Evolutionary conservation across 1,140 invertebrate species (phyloP).

Genomic region (Ips nitidus): DNA sequence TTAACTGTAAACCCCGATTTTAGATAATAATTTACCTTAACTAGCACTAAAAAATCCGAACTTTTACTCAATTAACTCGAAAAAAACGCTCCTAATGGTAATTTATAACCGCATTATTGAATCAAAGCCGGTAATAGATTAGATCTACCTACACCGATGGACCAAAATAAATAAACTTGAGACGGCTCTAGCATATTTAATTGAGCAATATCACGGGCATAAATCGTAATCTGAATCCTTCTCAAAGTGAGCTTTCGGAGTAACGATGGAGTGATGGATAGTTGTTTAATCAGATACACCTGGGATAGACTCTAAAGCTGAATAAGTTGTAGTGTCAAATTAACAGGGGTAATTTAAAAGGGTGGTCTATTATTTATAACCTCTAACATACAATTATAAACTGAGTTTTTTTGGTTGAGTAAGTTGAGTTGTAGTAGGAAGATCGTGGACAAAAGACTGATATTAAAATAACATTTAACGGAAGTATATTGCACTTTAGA

Average conservation of each 20-base stretch:
- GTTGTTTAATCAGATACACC: constrained; percentile 2
- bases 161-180: background rate
- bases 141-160: background rate
- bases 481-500: too few species aligned
- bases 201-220: constrained; percentile 2
- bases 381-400: too few species aligned
- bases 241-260: background rate
- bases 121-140: background rate
- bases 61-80: constrained; percentile 1
- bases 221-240: background rate
- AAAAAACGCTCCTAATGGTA: constrained; percentile 1
- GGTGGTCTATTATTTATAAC: too few species aligned
- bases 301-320: background rate
- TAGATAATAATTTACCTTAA: constrained; percentile 3
- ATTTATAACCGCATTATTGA: background rate
- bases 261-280: background rate
- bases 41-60: constrained; percentile 1
- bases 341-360: too few species aligned
- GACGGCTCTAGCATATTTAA: background rate
- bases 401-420: too few species aligned
- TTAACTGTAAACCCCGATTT: background rate
- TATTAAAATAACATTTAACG: too few species aligned
- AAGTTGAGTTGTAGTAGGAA: too few species aligned
- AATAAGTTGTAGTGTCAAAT: too few species aligned
- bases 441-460: too few species aligned